These are phyloP conservation scores for Strix aluco DNA, from an alignment of 2,113 vertebrate genomes.

Conservation along the genomic window DNA sequence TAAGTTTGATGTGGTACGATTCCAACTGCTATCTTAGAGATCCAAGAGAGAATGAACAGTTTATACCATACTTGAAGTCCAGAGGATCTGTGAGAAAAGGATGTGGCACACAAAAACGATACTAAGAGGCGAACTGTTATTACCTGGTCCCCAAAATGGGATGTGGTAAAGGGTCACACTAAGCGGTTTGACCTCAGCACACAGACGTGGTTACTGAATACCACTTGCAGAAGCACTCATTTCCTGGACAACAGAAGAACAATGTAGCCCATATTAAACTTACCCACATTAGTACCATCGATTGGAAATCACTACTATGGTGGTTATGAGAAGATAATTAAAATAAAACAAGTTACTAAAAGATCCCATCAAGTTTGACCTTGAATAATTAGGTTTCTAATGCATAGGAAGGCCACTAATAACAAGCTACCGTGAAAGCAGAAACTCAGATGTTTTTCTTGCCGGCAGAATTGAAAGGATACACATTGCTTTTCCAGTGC, in stretches of 20 bases:
- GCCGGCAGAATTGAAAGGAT: conserved; percentile 11
- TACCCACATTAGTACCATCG: neutral
- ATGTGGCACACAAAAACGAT: neutral
- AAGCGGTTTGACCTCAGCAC: neutral
- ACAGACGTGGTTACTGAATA: fast-evolving
- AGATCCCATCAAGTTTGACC: neutral
- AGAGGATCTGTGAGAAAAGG: neutral
- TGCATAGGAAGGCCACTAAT: neutral
- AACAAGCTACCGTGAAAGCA: neutral
- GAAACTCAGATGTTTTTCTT: neutral
- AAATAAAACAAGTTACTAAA: conserved; percentile 12
- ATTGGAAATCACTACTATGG: neutral
- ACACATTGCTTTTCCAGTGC: conserved; percentile 8
- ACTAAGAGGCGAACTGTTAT: neutral
- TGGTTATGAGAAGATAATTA: neutral
- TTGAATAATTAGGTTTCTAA: neutral
- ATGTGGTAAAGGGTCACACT: neutral
- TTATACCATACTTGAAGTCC: neutral
- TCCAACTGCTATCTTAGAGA: neutral
- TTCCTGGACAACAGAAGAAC: neutral
- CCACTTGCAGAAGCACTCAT: neutral
- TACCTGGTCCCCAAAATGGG: neutral
- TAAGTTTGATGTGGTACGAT: fast-evolving
- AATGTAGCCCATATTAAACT: neutral
- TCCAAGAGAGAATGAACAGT: neutral